Conservation (phyloP, 2,797 vertebrate species). For the Tauraco hartlaubi region DNA sequence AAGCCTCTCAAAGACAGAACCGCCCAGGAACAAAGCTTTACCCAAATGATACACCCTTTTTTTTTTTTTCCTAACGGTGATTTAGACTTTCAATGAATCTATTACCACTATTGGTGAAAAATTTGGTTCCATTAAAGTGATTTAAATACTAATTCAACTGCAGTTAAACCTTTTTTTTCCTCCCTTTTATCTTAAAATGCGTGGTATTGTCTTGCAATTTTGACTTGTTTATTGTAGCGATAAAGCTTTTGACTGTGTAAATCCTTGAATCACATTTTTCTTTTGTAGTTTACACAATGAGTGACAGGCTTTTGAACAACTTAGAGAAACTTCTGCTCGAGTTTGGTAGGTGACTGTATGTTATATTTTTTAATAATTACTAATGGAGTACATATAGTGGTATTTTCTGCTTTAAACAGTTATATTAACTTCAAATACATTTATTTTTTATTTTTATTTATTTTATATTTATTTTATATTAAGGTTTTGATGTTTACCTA, state of each 20-base stretch:
- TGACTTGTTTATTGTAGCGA: not conserved
- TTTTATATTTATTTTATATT: not conserved
- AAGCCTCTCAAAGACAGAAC: not conserved
- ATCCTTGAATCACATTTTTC: not conserved
- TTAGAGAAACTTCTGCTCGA: constrained; percentile 79
- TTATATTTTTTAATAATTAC: not conserved
- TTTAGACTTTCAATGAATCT: not conserved
- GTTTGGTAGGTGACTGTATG: constrained; percentile 74
- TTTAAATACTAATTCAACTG: not conserved
- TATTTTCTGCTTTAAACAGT: not conserved
- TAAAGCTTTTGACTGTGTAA: not conserved
- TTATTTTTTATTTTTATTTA: too few species aligned
- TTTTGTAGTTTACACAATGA: constrained; percentile 72
- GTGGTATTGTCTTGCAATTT: not conserved
- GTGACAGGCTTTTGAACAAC: constrained; percentile 52
- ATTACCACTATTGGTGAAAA: not conserved
- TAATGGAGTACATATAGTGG: not conserved
- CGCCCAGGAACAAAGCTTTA: not conserved
- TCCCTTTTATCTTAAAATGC: not conserved
- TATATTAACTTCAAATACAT: not conserved
- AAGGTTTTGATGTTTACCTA: not conserved
- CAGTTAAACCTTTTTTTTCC: not conserved
- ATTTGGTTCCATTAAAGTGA: not conserved
- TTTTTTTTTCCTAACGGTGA: not conserved
- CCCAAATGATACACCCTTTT: not conserved